Percentiles rank a stretch among this genome's conserved stretches.
phyloP scores from a whole-genome alignment of 1,140 invertebrate genomes.

The Pachyrhynchus sulphureomaculatus region DNA sequence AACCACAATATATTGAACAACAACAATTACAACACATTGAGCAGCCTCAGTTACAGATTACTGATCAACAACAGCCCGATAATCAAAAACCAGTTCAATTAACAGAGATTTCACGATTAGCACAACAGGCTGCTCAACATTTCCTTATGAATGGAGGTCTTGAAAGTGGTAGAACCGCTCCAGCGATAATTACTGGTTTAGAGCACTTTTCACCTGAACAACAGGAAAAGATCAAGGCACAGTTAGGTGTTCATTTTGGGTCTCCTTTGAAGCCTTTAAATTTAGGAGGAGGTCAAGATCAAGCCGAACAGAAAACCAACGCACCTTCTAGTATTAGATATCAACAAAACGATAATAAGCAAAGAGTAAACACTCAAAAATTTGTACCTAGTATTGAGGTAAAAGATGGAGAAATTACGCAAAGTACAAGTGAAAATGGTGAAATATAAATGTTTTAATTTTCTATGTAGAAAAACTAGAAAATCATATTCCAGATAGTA shows the following conservation, averaged over 20 bases:
- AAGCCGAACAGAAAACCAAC: background rate
- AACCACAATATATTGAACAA: slow-evolving; percentile 9
- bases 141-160: slow-evolving; percentile 19
- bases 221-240: slow-evolving; percentile 48
- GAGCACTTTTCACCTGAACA: slow-evolving; percentile 49
- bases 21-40: slow-evolving; percentile 6
- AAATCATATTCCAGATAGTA: too few relatives aligned
- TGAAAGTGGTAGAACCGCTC: slow-evolving; percentile 27
- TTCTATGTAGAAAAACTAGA: background rate
- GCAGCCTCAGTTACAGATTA: background rate
- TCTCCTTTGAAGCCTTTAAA: slow-evolving; percentile 31
- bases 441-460: background rate
- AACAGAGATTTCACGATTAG: slow-evolving; percentile 36
- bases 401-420: slow-evolving; percentile 26
- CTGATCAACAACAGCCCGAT: slow-evolving; percentile 16
- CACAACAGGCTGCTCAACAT: slow-evolving; percentile 42
- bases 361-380: slow-evolving; percentile 16
- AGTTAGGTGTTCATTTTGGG: slow-evolving; percentile 43
- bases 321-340: background rate
- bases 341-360: slow-evolving; percentile 9
- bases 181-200: slow-evolving; percentile 48
- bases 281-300: background rate
- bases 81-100: slow-evolving; percentile 20
- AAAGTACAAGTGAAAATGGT: background rate
- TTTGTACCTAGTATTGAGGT: slow-evolving; percentile 37